A percentile compares a stretch with the other conserved stretches of the same genome.
phyloP scores from a whole-genome alignment of 1,140 invertebrate species.

The Oryctes rhinoceros region DNA sequence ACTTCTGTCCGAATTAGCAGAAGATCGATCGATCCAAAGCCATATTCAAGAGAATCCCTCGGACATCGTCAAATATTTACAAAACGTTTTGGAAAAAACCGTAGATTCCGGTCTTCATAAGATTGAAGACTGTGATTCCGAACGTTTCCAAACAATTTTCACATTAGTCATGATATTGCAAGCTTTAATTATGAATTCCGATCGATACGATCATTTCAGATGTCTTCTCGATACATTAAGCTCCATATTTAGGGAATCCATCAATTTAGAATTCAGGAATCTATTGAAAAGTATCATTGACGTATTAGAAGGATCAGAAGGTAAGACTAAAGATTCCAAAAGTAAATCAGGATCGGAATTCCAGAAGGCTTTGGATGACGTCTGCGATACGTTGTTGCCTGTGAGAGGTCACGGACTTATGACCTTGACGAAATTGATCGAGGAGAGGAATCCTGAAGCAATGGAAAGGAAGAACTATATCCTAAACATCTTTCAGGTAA shows the following conservation, averaged over 20 bases:
- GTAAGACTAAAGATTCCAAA: constrained; percentile 50
- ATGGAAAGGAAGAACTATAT: constrained; percentile 72
- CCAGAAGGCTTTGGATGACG: constrained; percentile 72
- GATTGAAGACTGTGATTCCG: constrained; percentile 48
- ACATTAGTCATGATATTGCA: constrained; percentile 64
- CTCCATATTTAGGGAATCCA: constrained; percentile 50
- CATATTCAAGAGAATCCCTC: constrained; percentile 58
- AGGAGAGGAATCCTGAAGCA: constrained; percentile 70
- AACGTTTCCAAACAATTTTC: constrained; percentile 58
- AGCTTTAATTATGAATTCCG: constrained; percentile 58
- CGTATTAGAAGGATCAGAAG: constrained; percentile 45
- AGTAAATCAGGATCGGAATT: constrained; percentile 63
- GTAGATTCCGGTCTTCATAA: constrained; percentile 54
- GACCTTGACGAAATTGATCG: constrained; percentile 75
- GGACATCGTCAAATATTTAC: constrained; percentile 54
- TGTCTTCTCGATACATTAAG: constrained; percentile 44
- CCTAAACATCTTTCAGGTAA: constrained; percentile 75
- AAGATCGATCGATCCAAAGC: constrained; percentile 58
- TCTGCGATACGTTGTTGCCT: constrained; percentile 79
- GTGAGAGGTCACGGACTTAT: constrained; percentile 82
- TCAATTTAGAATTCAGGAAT: constrained; percentile 49
- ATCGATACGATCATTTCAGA: constrained; percentile 51
- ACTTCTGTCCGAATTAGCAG: constrained; percentile 56
- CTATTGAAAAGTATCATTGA: constrained; percentile 49
- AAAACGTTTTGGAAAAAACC: constrained; percentile 50